Percentiles rank a stretch among this genome's conserved stretches.
These are phyloP conservation scores for Oasisia sp. DNA, from an alignment of 2,888 invertebrate genomes.

Conservation along the genomic window DNA sequence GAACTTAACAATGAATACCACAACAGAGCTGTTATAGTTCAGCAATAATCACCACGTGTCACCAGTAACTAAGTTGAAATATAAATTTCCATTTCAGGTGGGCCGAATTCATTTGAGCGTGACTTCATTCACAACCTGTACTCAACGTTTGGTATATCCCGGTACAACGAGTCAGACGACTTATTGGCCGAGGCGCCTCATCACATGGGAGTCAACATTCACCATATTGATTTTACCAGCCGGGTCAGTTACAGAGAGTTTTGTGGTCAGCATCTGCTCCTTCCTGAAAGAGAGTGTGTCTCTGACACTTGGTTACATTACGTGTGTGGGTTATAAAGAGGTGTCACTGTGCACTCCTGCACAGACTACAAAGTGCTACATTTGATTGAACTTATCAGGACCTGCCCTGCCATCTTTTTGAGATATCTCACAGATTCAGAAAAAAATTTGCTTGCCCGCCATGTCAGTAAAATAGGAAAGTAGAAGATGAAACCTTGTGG, in stretches of 20 bases:
- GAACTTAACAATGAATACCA: too few relatives aligned
- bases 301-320: background rate
- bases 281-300: background rate
- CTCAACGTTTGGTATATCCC: background rate
- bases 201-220: conserved; percentile 35
- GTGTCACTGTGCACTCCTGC: background rate
- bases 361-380: too few relatives aligned
- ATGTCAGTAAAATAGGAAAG: too few relatives aligned
- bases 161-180: conserved; percentile 3
- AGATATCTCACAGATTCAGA: too few relatives aligned
- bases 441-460: too few relatives aligned
- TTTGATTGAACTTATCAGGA: too few relatives aligned
- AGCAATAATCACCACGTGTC: too few relatives aligned
- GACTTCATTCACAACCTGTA: background rate
- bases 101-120: conserved; percentile 18
- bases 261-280: background rate
- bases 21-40: too few relatives aligned
- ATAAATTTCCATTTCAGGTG: background rate
- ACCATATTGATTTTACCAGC: background rate
- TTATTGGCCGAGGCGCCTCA: conserved; percentile 33
- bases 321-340: background rate
- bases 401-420: too few relatives aligned
- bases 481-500: too few relatives aligned
- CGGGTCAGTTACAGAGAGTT: background rate
- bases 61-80: background rate